A percentile compares a stretch with the other conserved stretches of the same genome.
Evolutionary conservation across 2,797 vertebrate genomes (phyloP).

Genomic region (Glyptemys insculpta): DNA sequence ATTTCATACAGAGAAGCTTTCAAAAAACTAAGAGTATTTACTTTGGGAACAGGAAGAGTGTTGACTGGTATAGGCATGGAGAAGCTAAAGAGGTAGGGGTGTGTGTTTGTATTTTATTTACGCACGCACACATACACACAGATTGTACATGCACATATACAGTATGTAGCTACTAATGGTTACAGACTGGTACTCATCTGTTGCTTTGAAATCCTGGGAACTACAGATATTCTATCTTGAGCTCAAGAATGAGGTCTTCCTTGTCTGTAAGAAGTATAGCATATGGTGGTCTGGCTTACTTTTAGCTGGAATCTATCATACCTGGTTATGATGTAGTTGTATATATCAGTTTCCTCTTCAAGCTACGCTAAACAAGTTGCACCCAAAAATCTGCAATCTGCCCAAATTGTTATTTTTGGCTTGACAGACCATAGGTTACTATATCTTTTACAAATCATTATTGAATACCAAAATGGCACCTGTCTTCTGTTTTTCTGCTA

Average conservation of each 20-base stretch:
- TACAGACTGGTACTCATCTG: neutral
- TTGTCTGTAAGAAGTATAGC: neutral
- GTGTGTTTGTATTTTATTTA: neutral
- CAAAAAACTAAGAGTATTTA: neutral
- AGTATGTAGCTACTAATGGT: neutral
- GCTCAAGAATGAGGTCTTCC: neutral
- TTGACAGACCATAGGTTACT: neutral
- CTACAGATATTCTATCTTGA: neutral
- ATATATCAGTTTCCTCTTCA: neutral
- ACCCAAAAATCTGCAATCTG: neutral
- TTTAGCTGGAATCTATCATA: neutral
- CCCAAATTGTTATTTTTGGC: neutral
- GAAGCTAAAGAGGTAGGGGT: neutral
- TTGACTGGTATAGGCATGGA: neutral
- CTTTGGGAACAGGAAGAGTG: neutral
- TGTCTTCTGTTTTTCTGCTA: neutral
- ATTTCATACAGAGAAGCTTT: neutral
- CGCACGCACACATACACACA: too few relatives aligned
- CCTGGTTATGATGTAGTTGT: neutral
- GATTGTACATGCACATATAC: neutral
- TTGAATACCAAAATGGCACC: neutral
- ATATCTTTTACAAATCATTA: neutral
- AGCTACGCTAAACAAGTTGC: neutral
- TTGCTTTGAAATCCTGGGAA: neutral
- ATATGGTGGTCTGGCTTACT: neutral